Conservation (phyloP, 2,113 vertebrate species). For the Grus americana region DNA sequence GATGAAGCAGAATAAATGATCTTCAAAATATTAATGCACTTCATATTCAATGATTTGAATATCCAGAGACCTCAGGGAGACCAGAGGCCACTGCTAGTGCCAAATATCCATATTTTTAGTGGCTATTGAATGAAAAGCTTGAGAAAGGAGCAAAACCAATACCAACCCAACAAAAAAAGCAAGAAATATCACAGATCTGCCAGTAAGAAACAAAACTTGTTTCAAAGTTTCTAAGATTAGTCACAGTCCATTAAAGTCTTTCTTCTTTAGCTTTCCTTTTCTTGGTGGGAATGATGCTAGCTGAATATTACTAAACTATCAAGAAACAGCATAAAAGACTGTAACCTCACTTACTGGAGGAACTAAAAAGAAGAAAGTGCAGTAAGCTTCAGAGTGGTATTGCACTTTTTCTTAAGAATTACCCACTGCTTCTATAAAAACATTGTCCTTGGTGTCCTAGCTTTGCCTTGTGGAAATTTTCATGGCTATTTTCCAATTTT, state of each 20-base stretch:
- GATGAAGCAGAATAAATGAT: neutral
- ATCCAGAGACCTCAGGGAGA: neutral
- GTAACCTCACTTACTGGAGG: neutral
- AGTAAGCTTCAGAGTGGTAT: neutral
- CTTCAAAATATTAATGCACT: rapidly evolving
- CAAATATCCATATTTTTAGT: neutral
- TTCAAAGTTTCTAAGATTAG: neutral
- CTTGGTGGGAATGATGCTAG: rapidly evolving
- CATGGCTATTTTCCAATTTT: neutral
- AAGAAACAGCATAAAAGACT: neutral
- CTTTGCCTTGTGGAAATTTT: neutral
- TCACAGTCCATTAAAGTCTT: neutral
- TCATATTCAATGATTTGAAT: neutral
- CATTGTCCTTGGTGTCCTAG: neutral
- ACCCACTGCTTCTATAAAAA: neutral
- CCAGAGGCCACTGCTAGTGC: neutral
- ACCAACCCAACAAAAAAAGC: neutral
- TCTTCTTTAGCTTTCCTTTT: neutral
- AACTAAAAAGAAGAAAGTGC: neutral
- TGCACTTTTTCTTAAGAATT: neutral
- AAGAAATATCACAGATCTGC: neutral
- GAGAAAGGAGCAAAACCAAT: neutral
- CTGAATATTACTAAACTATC: neutral
- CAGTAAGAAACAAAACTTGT: neutral
- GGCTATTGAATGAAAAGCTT: neutral